Evolutionary conservation across 2,888 invertebrate genomes (phyloP).

Genomic region (Tenodera sinensis): DNA sequence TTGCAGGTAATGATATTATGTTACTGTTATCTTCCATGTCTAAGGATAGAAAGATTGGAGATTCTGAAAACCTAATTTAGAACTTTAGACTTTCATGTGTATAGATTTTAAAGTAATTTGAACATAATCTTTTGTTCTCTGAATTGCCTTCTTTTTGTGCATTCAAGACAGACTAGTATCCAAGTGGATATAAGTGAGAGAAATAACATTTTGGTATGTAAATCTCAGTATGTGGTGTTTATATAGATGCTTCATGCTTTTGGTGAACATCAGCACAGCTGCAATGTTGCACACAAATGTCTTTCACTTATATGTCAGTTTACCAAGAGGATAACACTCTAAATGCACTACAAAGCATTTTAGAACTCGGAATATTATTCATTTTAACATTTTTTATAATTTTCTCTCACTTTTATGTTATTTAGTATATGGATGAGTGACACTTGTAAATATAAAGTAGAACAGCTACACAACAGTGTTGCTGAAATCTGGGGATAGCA

Average conservation of each 20-base stretch:
- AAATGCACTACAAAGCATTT: background rate
- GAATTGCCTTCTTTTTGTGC: background rate
- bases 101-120: too few species aligned
- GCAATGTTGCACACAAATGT: background rate
- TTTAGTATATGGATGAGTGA: background rate
- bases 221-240: background rate
- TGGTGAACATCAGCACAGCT: background rate
- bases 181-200: background rate
- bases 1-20: too few species aligned
- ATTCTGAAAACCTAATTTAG: too few species aligned
- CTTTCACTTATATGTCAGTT: background rate
- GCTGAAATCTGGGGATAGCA: too few species aligned
- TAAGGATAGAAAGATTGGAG: too few species aligned
- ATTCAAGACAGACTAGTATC: background rate
- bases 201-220: background rate
- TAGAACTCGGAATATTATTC: background rate
- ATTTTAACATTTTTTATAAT: background rate
- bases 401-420: background rate
- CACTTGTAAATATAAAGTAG: too few species aligned
- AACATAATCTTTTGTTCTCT: background rate
- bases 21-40: too few species aligned
- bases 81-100: too few species aligned
- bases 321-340: background rate
- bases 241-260: background rate
- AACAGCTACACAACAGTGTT: too few species aligned